Percentiles rank a stretch among this genome's conserved stretches.
These are phyloP conservation scores for Hemicentrotus pulcherrimus DNA, from an alignment of 35 echinoderm and acorn worm species.

Conservation along the genomic window DNA sequence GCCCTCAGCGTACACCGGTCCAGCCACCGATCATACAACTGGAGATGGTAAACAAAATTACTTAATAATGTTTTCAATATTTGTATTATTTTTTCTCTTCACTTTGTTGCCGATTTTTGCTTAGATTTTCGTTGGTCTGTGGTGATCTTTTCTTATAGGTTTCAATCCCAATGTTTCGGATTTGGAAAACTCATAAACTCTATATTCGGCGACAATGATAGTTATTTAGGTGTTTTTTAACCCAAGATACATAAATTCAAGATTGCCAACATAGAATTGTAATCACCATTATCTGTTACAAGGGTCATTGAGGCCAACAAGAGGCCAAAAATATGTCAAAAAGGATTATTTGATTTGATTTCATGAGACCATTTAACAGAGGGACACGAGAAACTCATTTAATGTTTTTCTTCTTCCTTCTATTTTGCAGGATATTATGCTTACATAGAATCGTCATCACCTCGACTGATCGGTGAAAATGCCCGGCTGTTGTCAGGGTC, in stretches of 20 bases:
- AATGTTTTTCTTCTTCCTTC: not conserved
- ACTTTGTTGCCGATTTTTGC: not conserved
- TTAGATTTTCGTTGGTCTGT: not conserved
- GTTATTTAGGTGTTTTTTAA: too few relatives aligned
- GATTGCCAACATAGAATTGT: too few relatives aligned
- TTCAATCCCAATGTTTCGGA: too few relatives aligned
- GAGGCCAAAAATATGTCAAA: too few relatives aligned
- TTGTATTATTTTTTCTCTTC: not conserved
- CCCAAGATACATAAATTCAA: too few relatives aligned
- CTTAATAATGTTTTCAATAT: not conserved
- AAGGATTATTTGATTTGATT: too few relatives aligned
- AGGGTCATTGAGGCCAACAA: too few relatives aligned
- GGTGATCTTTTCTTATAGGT: not conserved
- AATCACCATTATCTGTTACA: too few relatives aligned
- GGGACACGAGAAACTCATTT: too few relatives aligned
- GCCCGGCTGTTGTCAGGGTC: constrained; percentile 69
- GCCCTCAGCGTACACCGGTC: constrained; percentile 56
- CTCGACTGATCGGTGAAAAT: constrained; percentile 49
- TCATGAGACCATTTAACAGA: too few relatives aligned
- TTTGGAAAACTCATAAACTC: not conserved
- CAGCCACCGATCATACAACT: constrained; percentile 75
- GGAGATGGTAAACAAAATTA: constrained; percentile 33
- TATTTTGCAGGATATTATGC: constrained; percentile 60
- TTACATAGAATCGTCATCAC: constrained; percentile 71
- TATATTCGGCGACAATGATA: too few relatives aligned